These are phyloP conservation scores for Discoglossus pictus DNA, from an alignment of 2,797 vertebrate species.

Conservation along the genomic window DNA sequence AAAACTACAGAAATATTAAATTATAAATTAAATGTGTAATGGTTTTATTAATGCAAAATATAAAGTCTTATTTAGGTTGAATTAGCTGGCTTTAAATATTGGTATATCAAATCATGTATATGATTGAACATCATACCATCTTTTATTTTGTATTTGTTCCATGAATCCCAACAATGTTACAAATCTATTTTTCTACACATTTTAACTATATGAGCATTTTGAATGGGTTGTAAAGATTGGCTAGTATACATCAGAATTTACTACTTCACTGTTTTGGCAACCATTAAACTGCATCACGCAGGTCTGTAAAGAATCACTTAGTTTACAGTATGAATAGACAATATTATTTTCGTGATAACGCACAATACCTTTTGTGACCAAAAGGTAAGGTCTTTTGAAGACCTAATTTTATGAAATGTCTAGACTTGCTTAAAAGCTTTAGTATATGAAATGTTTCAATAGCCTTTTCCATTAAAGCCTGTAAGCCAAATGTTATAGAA, in stretches of 20 bases:
- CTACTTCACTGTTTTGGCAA: constrained; percentile 24
- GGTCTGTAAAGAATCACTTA: constrained; percentile 6
- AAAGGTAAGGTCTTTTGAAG: constrained; percentile 19
- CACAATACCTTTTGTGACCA: constrained; percentile 18
- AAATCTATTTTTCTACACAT: no score
- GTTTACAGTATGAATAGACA: constrained; percentile 2
- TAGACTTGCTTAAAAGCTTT: constrained; percentile 44
- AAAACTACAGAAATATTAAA: no score
- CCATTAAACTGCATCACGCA: constrained; percentile 28
- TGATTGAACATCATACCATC: no score
- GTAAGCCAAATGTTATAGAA: constrained; percentile 13
- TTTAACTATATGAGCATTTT: no score
- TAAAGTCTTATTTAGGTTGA: no score
- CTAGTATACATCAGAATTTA: constrained; percentile 23
- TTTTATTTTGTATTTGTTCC: no score
- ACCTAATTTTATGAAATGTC: constrained; percentile 42
- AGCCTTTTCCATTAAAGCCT: constrained; percentile 32
- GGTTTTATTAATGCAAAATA: no score
- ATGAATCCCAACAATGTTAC: no score
- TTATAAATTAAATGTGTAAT: no score
- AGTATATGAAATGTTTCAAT: constrained; percentile 30
- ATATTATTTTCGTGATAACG: constrained; percentile 11
- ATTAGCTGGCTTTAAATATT: no score
- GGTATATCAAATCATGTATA: no score
- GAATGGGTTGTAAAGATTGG: no score